Evolutionary conservation across 2,888 invertebrate genomes (phyloP).

Genomic region (Lysandra bellargus): DNA sequence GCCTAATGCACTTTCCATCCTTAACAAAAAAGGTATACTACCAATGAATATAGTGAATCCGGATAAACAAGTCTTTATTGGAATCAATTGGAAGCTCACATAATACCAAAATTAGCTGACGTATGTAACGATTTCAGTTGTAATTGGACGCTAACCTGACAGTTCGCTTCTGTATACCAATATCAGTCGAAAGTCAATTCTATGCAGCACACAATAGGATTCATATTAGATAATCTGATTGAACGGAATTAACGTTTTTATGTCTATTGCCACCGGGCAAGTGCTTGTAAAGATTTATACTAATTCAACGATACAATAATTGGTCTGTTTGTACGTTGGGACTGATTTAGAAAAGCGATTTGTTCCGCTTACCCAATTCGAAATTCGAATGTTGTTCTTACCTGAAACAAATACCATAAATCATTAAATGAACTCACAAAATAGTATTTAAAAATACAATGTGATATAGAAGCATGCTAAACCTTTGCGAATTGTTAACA

Average conservation of each 20-base stretch:
- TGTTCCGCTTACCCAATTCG: constrained; percentile 10
- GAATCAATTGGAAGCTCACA: constrained; percentile 19
- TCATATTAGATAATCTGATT: constrained; percentile 38
- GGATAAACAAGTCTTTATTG: background rate
- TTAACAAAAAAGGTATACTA: too few relatives aligned
- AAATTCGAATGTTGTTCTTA: background rate
- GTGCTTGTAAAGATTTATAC: constrained; percentile 44
- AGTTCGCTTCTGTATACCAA: constrained; percentile 46
- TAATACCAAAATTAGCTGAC: constrained; percentile 24
- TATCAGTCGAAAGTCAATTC: constrained; percentile 43
- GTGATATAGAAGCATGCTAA: background rate
- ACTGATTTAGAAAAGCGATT: background rate
- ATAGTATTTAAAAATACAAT: background rate
- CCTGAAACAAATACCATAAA: constrained; percentile 7
- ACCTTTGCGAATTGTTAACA: background rate
- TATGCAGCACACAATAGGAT: constrained; percentile 41
- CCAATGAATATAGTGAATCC: background rate
- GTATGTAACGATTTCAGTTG: constrained; percentile 54
- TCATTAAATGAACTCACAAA: background rate
- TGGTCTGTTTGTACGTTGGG: constrained; percentile 18
- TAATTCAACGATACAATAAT: constrained; percentile 36
- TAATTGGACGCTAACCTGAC: constrained; percentile 60
- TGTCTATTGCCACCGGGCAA: constrained; percentile 44
- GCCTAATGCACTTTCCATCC: too few relatives aligned
- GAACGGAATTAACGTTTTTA: constrained; percentile 34